Percentiles rank a stretch among this genome's conserved stretches.
Evolutionary conservation across 2,113 vertebrate genomes (phyloP).

Genomic region (Atlantisia rogersi): DNA sequence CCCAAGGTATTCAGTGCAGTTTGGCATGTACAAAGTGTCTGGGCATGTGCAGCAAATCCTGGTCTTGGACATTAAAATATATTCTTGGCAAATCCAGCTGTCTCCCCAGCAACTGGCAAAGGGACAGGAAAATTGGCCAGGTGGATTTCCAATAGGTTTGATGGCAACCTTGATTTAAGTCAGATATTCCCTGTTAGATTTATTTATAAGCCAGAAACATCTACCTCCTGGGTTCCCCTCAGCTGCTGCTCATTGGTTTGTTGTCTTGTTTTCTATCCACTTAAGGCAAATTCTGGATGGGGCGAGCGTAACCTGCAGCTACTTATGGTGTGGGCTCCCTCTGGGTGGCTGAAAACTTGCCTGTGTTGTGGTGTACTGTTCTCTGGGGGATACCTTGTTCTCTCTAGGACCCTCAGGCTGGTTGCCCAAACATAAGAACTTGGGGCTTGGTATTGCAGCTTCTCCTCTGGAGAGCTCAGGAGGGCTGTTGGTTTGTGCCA

Average conservation of each 20-base stretch:
- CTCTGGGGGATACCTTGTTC: neutral
- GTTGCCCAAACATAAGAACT: neutral
- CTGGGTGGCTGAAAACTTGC: neutral
- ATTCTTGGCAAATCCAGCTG: constrained; percentile 27
- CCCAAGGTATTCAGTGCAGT: neutral
- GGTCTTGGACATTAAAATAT: neutral
- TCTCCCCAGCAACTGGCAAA: constrained; percentile 51
- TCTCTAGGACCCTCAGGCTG: neutral
- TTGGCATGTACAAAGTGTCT: neutral
- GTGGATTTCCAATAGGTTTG: constrained; percentile 37
- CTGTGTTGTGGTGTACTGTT: neutral
- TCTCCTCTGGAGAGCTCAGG: neutral
- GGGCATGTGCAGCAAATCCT: constrained; percentile 14
- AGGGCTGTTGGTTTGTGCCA: neutral
- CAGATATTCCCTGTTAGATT: constrained; percentile 11
- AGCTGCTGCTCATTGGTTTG: neutral
- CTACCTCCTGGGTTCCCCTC: constrained; percentile 12
- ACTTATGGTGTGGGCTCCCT: neutral
- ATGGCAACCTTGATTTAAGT: constrained; percentile 50
- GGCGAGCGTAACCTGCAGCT: neutral
- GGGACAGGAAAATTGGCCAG: constrained; percentile 32
- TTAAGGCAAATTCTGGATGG: neutral
- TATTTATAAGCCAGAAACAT: constrained; percentile 14
- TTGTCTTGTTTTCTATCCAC: neutral
- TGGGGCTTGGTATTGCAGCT: neutral